Evolutionary conservation across 2,888 invertebrate species (phyloP), one percentile per base, ranked within the genome.

Genomic region (Ptilodon capucinus): DNA sequence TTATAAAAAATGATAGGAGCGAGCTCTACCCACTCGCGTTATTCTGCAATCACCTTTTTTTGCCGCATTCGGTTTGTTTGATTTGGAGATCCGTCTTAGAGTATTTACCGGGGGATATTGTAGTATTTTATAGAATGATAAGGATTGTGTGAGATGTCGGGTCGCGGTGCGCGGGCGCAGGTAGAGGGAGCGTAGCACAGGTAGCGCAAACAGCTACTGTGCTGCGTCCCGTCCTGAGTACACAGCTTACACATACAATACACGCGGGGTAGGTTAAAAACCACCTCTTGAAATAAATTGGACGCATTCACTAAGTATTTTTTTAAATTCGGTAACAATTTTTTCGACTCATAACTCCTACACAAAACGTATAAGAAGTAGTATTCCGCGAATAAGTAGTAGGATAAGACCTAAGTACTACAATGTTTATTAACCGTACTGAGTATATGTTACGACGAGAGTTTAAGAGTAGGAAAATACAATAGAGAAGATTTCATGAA

Each of bases 111-210:
- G 72, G 60, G 80, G 80, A 82, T 81, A 85, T 76, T 74, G 76
- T 74, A 71, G 75, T 83, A 81, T 82, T 86, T 86, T 81, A 71
- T 79, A 73, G 76, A 71, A 79, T 79, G 89, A 89, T 88, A 87
- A 87, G 83, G 70, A 74, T 71, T 79, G 79, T 79, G 74, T 79
- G 77, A 66, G 67, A 56, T 70, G 68, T 49, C 17, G 65, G 44
- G 45, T 49, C 54, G 61, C 49, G 58, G 54, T 50, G 60, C 49
- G 62, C 57, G 6, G 44, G 57, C 59, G 69, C 76, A 76, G 77
- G 83, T 84, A 84, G 74, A 71, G 87, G 82, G 90, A 71, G 87
- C 83, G 90, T 89, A 90, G 86, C 73, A 88, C 89, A 87, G 88
- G 91, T 89, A 91, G 90, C 88, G 70, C 72, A 76, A 81, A 80